These are phyloP conservation scores for Diorhabda sublineata DNA, from an alignment of 1,140 invertebrate genomes.

Conservation along the genomic window DNA sequence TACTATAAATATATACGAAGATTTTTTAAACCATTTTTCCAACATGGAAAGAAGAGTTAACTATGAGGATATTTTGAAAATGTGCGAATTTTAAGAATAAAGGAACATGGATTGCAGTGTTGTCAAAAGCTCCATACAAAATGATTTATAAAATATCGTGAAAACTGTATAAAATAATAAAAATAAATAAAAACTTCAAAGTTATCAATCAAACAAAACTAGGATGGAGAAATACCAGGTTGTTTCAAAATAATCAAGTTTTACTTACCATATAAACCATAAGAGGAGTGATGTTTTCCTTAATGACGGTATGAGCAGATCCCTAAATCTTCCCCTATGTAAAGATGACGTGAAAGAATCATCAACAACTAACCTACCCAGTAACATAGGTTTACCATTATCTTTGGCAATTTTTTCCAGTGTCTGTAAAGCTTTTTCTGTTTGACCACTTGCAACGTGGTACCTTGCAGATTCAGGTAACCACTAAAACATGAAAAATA, in stretches of 20 bases:
- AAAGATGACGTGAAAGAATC: constrained; percentile 57
- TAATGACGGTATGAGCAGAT: constrained; percentile 75
- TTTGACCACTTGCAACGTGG: constrained; percentile 78
- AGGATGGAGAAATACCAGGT: no score
- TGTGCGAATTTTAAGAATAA: no score
- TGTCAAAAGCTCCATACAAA: no score
- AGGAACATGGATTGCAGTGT: no score
- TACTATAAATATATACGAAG: no score
- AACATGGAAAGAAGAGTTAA: no score
- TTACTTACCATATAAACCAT: constrained; percentile 84
- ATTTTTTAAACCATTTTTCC: no score
- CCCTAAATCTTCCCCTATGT: constrained; percentile 66
- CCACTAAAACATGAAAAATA: constrained; percentile 60
- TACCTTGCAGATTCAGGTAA: constrained; percentile 89
- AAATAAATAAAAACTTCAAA: no score
- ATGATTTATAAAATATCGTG: no score
- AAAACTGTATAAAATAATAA: no score
- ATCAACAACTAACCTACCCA: constrained; percentile 83
- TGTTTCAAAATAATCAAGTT: background rate
- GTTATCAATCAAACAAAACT: no score
- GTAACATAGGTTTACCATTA: constrained; percentile 84
- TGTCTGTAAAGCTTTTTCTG: constrained; percentile 80
- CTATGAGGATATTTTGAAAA: no score
- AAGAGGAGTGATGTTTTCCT: constrained; percentile 79
- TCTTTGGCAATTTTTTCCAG: constrained; percentile 77